Conservation (phyloP, 2,888 invertebrate species). For the Masnerella sp. region DNA sequence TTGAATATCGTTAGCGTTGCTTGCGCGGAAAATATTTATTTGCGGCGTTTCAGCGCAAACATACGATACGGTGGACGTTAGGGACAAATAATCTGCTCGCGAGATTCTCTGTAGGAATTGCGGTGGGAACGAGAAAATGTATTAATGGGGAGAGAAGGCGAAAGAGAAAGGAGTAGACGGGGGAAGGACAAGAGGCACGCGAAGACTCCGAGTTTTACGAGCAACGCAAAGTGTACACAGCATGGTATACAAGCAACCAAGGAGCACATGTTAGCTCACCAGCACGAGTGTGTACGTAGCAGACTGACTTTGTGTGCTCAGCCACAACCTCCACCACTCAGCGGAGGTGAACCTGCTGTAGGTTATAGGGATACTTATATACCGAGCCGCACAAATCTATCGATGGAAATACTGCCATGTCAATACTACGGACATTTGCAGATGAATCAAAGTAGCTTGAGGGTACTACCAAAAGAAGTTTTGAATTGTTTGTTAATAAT, state of each 20-base stretch:
- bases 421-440: conserved; percentile 15
- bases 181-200: conserved; percentile 21
- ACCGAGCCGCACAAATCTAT: conserved; percentile 19
- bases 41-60: conserved; percentile 9
- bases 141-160: conserved; percentile 18
- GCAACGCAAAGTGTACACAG: conserved; percentile 43
- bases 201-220: conserved; percentile 44
- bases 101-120: too few relatives aligned
- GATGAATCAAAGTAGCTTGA: conserved; percentile 24
- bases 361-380: conserved; percentile 37
- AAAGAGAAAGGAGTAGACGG: not conserved
- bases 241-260: conserved; percentile 64
- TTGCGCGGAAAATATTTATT: conserved; percentile 29
- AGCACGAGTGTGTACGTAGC: conserved; percentile 41
- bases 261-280: conserved; percentile 58
- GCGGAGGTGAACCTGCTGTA: conserved; percentile 25
- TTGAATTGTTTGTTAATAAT: too few relatives aligned
- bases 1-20: conserved; percentile 27
- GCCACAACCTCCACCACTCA: conserved; percentile 38
- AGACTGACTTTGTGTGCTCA: conserved; percentile 52
- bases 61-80: conserved; percentile 14
- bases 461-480: too few relatives aligned
- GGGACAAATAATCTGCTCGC: conserved; percentile 25
- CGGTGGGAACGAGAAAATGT: conserved; percentile 5
- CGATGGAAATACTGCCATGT: conserved; percentile 19